Evolutionary conservation across 2,888 invertebrate genomes (phyloP).

Genomic region (Exephanes ischioxanthus): DNA sequence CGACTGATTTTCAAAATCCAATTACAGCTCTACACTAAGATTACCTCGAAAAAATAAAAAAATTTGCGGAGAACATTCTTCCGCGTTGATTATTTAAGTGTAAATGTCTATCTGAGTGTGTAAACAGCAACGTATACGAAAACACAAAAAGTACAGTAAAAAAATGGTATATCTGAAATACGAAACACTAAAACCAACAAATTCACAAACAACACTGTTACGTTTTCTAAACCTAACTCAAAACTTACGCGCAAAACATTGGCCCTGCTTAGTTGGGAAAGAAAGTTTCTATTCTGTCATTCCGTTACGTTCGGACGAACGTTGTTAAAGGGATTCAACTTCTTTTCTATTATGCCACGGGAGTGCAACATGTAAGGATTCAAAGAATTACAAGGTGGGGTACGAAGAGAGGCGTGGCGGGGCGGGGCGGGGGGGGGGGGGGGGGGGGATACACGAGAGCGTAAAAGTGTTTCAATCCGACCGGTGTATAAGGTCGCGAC

Average conservation of each 20-base stretch:
- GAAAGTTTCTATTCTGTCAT: background rate
- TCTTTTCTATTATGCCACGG: slow-evolving; percentile 66
- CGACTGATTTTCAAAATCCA: slow-evolving; percentile 68
- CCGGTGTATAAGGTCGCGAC: slow-evolving; percentile 37
- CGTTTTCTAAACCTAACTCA: background rate
- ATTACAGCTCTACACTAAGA: slow-evolving; percentile 48
- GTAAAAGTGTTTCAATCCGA: background rate
- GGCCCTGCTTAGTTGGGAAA: background rate
- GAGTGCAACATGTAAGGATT: slow-evolving; percentile 74
- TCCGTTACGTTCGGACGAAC: background rate
- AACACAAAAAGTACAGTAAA: background rate
- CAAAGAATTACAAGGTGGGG: slow-evolving; percentile 70
- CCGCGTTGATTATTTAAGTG: background rate
- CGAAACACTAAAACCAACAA: background rate
- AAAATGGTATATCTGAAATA: background rate
- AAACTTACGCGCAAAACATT: background rate
- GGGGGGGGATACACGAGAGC: slow-evolving; percentile 26
- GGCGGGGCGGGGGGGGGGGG: slow-evolving; percentile 22
- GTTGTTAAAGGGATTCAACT: slow-evolving; percentile 27
- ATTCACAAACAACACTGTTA: background rate
- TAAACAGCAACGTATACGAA: background rate
- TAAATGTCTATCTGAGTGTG: background rate
- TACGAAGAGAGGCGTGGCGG: slow-evolving; percentile 61
- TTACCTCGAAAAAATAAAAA: background rate
- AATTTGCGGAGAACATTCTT: background rate